These are phyloP conservation scores for Elephas maximus DNA, from an alignment of 2,113 vertebrate species.

Conservation along the genomic window DNA sequence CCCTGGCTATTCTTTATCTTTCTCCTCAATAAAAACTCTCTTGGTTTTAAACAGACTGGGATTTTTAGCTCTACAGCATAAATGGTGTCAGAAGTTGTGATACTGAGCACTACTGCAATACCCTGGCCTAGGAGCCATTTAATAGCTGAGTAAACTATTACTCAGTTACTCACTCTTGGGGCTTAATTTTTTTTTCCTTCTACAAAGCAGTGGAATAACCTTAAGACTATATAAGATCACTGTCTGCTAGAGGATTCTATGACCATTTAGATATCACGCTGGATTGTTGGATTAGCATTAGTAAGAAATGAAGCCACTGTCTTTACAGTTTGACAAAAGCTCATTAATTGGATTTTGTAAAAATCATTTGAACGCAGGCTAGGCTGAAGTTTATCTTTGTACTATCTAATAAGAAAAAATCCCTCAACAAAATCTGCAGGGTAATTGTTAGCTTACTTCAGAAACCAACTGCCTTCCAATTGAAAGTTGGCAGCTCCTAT, in stretches of 20 bases:
- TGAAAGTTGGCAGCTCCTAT: constrained; percentile 71
- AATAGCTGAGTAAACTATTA: background rate
- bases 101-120: background rate
- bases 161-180: background rate
- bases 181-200: background rate
- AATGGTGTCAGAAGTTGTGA: no score
- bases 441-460: constrained; percentile 73
- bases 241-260: constrained; percentile 15
- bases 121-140: background rate
- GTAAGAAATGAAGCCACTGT: constrained; percentile 38
- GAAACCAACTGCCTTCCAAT: constrained; percentile 69
- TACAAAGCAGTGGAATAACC: background rate
- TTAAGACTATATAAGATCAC: background rate
- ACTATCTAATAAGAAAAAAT: constrained; percentile 12
- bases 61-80: no score
- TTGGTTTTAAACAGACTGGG: no score
- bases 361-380: constrained; percentile 34
- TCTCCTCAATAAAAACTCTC: no score
- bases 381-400: constrained; percentile 68
- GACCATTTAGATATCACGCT: constrained; percentile 12
- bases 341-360: constrained; percentile 47
- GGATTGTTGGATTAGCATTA: constrained; percentile 28
- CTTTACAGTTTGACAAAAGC: constrained; percentile 58
- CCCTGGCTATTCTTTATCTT: no score
- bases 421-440: constrained; percentile 67